Conservation (phyloP, 2,113 vertebrate species). For the Phrynosoma blainvillii region DNA sequence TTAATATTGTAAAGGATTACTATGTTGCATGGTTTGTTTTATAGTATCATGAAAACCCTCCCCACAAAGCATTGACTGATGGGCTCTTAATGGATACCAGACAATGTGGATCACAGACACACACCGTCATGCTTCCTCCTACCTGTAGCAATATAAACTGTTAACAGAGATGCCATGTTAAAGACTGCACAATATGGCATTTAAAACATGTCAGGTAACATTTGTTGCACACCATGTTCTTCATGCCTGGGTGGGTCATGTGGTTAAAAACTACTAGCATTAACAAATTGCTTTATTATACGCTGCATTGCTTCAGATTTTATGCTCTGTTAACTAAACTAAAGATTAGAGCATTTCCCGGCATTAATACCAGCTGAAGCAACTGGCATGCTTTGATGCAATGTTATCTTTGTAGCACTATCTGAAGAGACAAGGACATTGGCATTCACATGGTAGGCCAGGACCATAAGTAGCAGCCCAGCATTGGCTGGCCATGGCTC, state of each 20-base stretch:
- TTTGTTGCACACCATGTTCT: background rate
- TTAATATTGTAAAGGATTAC: background rate
- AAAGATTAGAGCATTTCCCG: constrained; percentile 41
- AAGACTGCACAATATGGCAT: background rate
- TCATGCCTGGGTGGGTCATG: constrained; percentile 19
- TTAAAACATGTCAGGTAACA: constrained; percentile 14
- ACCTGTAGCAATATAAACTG: background rate
- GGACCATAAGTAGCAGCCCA: background rate
- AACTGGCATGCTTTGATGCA: background rate
- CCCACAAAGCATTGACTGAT: background rate
- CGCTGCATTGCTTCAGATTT: constrained; percentile 47
- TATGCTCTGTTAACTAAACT: constrained; percentile 41
- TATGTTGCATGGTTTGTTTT: background rate
- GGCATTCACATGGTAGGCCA: background rate
- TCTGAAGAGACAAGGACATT: background rate
- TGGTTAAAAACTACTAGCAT: constrained; percentile 32
- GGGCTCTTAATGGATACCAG: constrained; percentile 4
- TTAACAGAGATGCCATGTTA: background rate
- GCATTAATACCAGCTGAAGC: constrained; percentile 38
- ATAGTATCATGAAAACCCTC: background rate
- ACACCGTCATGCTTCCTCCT: background rate
- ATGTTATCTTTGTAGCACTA: background rate
- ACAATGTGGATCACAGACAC: background rate
- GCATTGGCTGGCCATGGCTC: background rate
- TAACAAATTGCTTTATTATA: constrained; percentile 41